Conservation (phyloP, 2,888 invertebrate genomes). For the Nipponacmea schrenckii region DNA sequence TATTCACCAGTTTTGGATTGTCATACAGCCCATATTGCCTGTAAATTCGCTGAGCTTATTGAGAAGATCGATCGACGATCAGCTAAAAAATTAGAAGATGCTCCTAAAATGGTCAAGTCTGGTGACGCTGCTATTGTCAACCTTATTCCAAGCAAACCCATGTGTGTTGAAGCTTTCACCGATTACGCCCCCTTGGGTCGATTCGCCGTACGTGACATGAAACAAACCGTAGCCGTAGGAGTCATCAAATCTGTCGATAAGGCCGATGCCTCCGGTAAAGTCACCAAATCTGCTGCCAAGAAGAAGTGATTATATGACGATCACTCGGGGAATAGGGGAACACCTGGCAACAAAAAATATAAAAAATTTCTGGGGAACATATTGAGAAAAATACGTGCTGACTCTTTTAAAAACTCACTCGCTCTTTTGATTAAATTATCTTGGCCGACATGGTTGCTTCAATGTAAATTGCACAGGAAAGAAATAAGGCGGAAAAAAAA, state of each 20-base stretch:
- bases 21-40: slow-evolving; percentile 99
- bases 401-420: slow-evolving; percentile 15
- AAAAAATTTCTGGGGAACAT: not conserved
- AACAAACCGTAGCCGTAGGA: slow-evolving; percentile 97
- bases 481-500: slow-evolving; percentile 85
- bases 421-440: slow-evolving; percentile 71
- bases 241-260: slow-evolving; percentile 84
- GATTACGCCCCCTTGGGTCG: slow-evolving; percentile 96
- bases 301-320: slow-evolving; percentile 75
- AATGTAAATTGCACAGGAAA: slow-evolving; percentile 88
- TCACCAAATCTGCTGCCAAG: slow-evolving; percentile 84
- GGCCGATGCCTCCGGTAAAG: slow-evolving; percentile 93
- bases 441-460: slow-evolving; percentile 76
- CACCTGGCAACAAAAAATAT: too few relatives aligned
- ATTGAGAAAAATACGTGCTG: not conserved
- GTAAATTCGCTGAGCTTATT: slow-evolving; percentile 98
- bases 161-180: slow-evolving; percentile 98
- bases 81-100: slow-evolving; percentile 75
- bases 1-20: slow-evolving; percentile 99
- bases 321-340: too few relatives aligned
- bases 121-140: slow-evolving; percentile 96
- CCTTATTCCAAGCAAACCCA: slow-evolving; percentile 93
- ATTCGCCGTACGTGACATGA: slow-evolving; percentile 99
- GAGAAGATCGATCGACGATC: slow-evolving; percentile 99
- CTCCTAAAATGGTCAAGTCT: slow-evolving; percentile 93